Base-by-base conservation (phyloP, 2,797 vertebrate genomes). In the Micromesistius poutassou region DNA sequence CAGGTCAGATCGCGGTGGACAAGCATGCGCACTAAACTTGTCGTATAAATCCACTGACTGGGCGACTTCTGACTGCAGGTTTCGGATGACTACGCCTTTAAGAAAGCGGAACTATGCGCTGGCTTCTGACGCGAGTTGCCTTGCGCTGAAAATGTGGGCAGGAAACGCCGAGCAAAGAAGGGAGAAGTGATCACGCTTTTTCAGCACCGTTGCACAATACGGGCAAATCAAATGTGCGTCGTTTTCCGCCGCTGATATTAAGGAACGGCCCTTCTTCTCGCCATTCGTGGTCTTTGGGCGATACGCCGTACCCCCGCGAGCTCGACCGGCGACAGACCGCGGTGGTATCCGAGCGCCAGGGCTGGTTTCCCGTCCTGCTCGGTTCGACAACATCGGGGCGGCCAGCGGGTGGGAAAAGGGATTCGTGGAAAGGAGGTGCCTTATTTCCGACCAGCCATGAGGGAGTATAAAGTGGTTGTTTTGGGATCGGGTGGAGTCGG, bases 381-480 rank as follows among this genome's bases (percentile, higher is more conserved):
- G 86, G 38, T 28, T 77, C 87, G 90, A 90, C 91, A 89, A 89
- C 92, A 87, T 84, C 90, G 89, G 89, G 89, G 91, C 89, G 90
- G 87, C 87, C 90, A 86, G 85, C 86, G 88, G 83, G 87, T 76
- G 89, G 80, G 81, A 72, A 76, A 81, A 83, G 82, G 79, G 81
- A 88, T 89, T 81, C 86, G 83, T 86, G 87, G 81, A 88, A 88
- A 90, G 87, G 87, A 90, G 84, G 89, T 80, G 83, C 90, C 85
- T 89, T 84, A 55, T 79, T 80, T 78, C 75, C 75, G 30, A 74
- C 9, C 28, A 85, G 84, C 87, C 91, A 97, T 97, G 96, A 93
- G 96, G 92, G 96, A 97, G 93, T 97, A 97, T 91, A 97, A 97
- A 94, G 96, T 97, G 92, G 96, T 97, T 79, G 96, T 97, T 89